A percentile compares a stretch with the other conserved stretches of the same genome.
phyloP scores from a whole-genome alignment of 2,797 vertebrate species.

The Rhadinocentrus ornatus region DNA sequence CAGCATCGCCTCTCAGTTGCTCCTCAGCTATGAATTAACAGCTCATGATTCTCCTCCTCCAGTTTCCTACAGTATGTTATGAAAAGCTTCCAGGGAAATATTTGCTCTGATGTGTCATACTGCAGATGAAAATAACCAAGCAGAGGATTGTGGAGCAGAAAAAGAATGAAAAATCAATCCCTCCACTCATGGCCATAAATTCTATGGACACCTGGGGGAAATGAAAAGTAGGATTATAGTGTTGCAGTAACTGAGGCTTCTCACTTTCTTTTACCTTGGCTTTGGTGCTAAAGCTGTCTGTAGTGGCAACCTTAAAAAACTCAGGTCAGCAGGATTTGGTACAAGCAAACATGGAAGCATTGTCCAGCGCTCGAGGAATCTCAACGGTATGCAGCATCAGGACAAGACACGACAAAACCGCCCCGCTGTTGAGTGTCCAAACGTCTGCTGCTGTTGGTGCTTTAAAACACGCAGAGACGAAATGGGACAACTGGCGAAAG shows the following conservation, averaged over 20 bases:
- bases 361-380: conserved; percentile 41
- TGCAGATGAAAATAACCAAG: conserved; percentile 43
- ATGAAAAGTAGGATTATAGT: conserved; percentile 25
- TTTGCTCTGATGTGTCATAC: conserved; percentile 43
- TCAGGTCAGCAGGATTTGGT: conserved; percentile 45
- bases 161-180: conserved; percentile 26
- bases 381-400: conserved; percentile 30
- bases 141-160: conserved; percentile 32
- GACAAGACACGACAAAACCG: conserved; percentile 54
- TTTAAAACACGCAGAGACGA: conserved; percentile 56
- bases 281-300: conserved; percentile 47
- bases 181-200: conserved; percentile 13
- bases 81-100: conserved; percentile 53
- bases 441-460: conserved; percentile 49
- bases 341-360: conserved; percentile 41
- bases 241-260: conserved; percentile 39
- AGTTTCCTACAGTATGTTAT: conserved; percentile 39
- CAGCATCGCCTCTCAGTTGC: conserved; percentile 46
- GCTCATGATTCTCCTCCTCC: conserved; percentile 55
- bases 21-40: conserved; percentile 51
- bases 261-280: conserved; percentile 18
- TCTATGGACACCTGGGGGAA: conserved; percentile 19
- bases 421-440: conserved; percentile 41
- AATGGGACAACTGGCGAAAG: conserved; percentile 63
- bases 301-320: conserved; percentile 25